Evolutionary conservation across 1,140 invertebrate genomes (phyloP).

Genomic region (Conus ventricosus): DNA sequence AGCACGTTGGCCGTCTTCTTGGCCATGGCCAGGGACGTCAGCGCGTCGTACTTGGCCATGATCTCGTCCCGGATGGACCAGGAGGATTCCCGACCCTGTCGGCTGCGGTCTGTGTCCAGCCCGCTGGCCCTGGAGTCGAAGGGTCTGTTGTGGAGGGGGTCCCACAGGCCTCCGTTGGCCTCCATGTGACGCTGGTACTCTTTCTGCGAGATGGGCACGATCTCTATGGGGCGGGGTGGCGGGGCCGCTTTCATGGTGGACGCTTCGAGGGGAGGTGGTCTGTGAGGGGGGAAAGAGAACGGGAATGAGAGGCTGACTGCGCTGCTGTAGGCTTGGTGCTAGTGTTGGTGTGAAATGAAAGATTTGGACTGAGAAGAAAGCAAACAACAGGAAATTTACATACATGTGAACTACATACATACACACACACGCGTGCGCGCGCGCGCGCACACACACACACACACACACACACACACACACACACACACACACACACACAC

Average conservation of each 20-base stretch:
- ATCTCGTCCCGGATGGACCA: constrained; percentile 42
- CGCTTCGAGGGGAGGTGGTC: too few species aligned
- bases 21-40: constrained; percentile 46
- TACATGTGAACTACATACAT: neutral
- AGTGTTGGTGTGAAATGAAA: too few species aligned
- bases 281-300: too few species aligned
- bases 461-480: neutral
- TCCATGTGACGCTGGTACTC: constrained; percentile 35
- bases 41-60: constrained; percentile 45
- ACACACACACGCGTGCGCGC: neutral
- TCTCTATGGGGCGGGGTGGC: constrained; percentile 23
- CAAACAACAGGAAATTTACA: neutral
- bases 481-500: constrained; percentile 1
- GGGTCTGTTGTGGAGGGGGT: constrained; percentile 38
- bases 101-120: neutral
- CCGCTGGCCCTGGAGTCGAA: constrained; percentile 9
- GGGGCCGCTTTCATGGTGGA: neutral
- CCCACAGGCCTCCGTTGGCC: neutral
- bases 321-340: too few species aligned
- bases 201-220: constrained; percentile 29
- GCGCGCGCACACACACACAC: neutral
- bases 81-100: constrained; percentile 13
- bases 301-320: too few species aligned
- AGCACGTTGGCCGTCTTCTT: constrained; percentile 47
- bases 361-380: too few species aligned